Base-by-base conservation (phyloP, 2,113 vertebrate genomes). In the Xiphophorus maculatus region DNA sequence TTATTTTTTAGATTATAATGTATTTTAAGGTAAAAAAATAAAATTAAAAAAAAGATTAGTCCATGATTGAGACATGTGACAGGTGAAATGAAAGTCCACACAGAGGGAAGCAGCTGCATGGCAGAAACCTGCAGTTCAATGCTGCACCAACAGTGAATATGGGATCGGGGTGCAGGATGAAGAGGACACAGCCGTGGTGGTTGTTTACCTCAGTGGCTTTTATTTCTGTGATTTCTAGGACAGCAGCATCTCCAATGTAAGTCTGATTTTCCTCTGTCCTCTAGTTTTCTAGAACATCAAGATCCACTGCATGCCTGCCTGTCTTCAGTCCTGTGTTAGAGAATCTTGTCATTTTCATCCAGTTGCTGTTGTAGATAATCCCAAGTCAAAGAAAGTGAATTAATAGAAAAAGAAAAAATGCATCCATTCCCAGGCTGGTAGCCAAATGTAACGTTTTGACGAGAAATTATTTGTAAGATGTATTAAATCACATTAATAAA, bases 161-260 rank as follows among this genome's bases (percentile, higher is more conserved):
- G 74, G 62, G 30, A 8, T 40, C 61, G 19, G 28, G 28, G 42
- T 54, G 2, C 17, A 48, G 62, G 44, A 87, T 82, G 37, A 14
- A 14, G 10, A 3, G 58, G 37, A 74, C 58, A 58, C 35, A 33
- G 66, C 68, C 10, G 2, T 40, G 77, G 25, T 83, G 75, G 72
- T 75, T 88, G 68, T 28, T 87, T 61, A 81, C 77, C 81, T 74
- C 51, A 37, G 58, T 87, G 82, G 73, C 70, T 28, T 70, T 77
- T 40, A 30, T 70, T 30, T 83, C 27, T 17, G 40, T 85, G 17
- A 71, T 66, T 25, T 72, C 40, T 64, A 30, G 51, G n/a, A 65
- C 73, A 77, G 42, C 73, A 81, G 85, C 62, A 44, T 60, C 64
- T 35, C 74, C 76, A 77, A 27, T 91, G 90, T 91, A 83, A 86